A percentile compares a stretch with the other conserved stretches of the same genome.
Conservation (phyloP, 2,888 invertebrate species). For the Torymus tubicola region DNA sequence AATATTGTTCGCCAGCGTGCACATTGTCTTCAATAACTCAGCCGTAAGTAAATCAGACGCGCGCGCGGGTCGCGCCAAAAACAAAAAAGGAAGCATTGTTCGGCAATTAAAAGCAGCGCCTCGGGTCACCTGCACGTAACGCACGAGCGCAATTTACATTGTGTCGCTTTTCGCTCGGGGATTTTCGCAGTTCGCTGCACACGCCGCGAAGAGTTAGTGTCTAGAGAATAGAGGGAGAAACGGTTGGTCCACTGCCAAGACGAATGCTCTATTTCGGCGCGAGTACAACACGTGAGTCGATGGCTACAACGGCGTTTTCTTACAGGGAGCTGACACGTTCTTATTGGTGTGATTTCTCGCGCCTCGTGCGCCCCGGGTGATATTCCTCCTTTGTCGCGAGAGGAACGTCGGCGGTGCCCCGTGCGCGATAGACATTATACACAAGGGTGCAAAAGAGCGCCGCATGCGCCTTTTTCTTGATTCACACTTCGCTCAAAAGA, state of each 20-base stretch:
- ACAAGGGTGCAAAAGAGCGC: slow-evolving; percentile 2
- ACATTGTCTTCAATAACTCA: slow-evolving; percentile 62
- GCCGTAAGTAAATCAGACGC: slow-evolving; percentile 63
- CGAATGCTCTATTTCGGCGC: slow-evolving; percentile 20
- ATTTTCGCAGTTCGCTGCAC: slow-evolving; percentile 70
- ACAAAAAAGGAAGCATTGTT: slow-evolving; percentile 66
- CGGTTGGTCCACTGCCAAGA: neutral
- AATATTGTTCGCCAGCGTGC: slow-evolving; percentile 30
- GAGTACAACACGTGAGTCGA: slow-evolving; percentile 4
- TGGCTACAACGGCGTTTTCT: neutral
- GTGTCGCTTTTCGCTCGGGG: slow-evolving; percentile 29
- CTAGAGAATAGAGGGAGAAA: neutral
- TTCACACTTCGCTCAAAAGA: slow-evolving; percentile 39
- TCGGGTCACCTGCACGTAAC: slow-evolving; percentile 70
- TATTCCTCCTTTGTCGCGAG: too few species aligned
- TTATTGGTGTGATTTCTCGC: slow-evolving; percentile 28
- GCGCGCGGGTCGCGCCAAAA: slow-evolving; percentile 51
- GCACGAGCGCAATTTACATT: neutral
- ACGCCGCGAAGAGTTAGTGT: slow-evolving; percentile 59
- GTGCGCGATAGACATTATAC: too few species aligned
- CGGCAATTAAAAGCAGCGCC: slow-evolving; percentile 74
- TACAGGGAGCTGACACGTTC: neutral
- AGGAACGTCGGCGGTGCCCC: too few species aligned
- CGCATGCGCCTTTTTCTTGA: slow-evolving; percentile 38
- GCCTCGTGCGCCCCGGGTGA: neutral